phyloP scores from a whole-genome alignment of 1,140 invertebrate genomes.

The Thaumatotibia leucotreta region DNA sequence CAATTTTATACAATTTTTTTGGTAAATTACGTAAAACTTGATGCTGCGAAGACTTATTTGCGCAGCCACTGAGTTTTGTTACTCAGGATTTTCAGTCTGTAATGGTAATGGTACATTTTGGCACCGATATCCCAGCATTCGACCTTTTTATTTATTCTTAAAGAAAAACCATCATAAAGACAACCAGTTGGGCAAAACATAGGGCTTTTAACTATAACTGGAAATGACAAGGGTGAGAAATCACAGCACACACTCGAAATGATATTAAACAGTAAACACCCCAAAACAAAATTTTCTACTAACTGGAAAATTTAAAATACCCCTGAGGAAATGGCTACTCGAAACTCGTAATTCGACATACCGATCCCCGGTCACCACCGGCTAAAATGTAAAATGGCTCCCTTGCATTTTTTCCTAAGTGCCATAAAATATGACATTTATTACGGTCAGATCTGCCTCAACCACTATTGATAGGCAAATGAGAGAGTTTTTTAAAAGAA shows the following conservation, averaged over 20 bases:
- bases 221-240: neutral
- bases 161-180: too few species aligned
- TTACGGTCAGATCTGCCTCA: conserved; percentile 75
- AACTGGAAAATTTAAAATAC: conserved; percentile 50
- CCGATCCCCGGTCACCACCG: conserved; percentile 64
- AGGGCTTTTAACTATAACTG: neutral
- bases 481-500: conserved; percentile 76
- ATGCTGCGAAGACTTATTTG: too few species aligned
- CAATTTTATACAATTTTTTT: too few species aligned
- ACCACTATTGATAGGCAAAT: conserved; percentile 76
- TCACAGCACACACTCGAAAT: neutral
- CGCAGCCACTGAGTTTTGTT: too few species aligned
- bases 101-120: too few species aligned
- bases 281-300: neutral
- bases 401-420: conserved; percentile 75
- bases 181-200: neutral
- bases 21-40: too few species aligned
- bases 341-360: conserved; percentile 61
- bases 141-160: too few species aligned
- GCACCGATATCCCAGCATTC: too few species aligned
- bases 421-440: conserved; percentile 75
- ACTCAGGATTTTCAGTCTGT: too few species aligned
- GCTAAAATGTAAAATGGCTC: conserved; percentile 72
- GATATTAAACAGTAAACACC: neutral
- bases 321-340: conserved; percentile 53